Evolutionary conservation across 1,140 invertebrate species (phyloP), one percentile per base, ranked within the genome.

Genomic region (Ceratosolen solmsi): DNA sequence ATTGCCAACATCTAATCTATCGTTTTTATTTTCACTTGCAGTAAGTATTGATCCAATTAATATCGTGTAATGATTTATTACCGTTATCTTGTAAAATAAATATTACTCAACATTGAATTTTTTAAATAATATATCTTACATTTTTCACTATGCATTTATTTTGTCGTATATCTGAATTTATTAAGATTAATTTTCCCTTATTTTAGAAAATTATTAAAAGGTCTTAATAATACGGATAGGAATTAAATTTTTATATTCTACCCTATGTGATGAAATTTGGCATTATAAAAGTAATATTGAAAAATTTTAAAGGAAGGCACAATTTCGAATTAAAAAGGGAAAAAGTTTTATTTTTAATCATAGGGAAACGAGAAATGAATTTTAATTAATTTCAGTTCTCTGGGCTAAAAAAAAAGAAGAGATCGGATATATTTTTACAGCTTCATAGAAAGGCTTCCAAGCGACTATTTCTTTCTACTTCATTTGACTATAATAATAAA

Each of bases 381-480:
- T 71, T 74, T 74, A 74, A 74, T 74, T 74, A 74, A 74, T 74
- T 74, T 56, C 17, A 9, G 46, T 51, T 51, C 27, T 74, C 25
- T 36, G 0, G 1, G 20, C 20, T 54, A 17, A 74, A 74, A 51
- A 36, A 41, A 36, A 46, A 2, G 27, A 51, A 73, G 33, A 27
- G 1, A 56, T 22, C 20, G 30, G 30, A 74, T 54, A 74, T 25
- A 54, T 74, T 74, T 74, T 74, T 74, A 56, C 20, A 74, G 49
- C 71, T 74, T 56, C 49, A 11, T 30, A 0, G 25, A 71, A 71
- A 71, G 25, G 25, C n/a, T 49, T 49, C 41, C 38, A 49, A 49
- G 25, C 70, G n/a, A 71, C 27, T 49, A 49, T 71, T 49, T 27
- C 41, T 49, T 71, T 71, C 38, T 30, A 22, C n/a, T 71, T 71